phyloP scores from a whole-genome alignment of 2,888 invertebrate species.

The Idaea dimidiata region DNA sequence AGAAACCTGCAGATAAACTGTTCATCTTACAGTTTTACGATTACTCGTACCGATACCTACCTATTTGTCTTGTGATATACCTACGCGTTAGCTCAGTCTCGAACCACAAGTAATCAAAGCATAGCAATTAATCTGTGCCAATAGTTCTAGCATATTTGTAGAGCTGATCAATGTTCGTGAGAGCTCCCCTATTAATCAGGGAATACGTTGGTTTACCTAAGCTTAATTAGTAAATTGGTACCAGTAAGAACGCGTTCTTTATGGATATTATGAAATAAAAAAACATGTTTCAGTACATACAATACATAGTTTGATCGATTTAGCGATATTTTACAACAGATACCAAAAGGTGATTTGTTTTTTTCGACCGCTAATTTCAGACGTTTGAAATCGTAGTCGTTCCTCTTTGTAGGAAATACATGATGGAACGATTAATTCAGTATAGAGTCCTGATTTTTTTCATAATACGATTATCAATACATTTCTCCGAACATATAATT shows the following conservation, averaged over 20 bases:
- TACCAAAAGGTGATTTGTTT: no score
- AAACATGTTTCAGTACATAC: neutral
- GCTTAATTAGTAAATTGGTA: neutral
- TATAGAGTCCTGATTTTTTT: no score
- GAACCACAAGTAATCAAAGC: constrained; percentile 15
- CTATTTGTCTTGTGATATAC: constrained; percentile 12
- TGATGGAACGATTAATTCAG: no score
- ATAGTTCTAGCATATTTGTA: constrained; percentile 5
- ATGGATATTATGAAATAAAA: neutral
- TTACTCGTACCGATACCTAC: neutral
- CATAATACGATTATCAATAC: no score
- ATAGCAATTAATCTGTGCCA: constrained; percentile 13
- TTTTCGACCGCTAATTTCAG: no score
- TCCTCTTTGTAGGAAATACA: no score
- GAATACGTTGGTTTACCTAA: neutral
- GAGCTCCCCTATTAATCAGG: neutral
- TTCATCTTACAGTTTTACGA: neutral
- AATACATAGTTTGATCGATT: no score
- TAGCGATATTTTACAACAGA: no score
- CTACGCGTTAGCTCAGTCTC: constrained; percentile 18
- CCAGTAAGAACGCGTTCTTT: neutral
- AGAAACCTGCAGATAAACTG: neutral
- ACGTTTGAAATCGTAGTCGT: no score
- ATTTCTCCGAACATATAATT: no score
- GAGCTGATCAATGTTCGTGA: constrained; percentile 8